Conservation (phyloP, 2,888 invertebrate species). For the Punctoribates punctum region DNA sequence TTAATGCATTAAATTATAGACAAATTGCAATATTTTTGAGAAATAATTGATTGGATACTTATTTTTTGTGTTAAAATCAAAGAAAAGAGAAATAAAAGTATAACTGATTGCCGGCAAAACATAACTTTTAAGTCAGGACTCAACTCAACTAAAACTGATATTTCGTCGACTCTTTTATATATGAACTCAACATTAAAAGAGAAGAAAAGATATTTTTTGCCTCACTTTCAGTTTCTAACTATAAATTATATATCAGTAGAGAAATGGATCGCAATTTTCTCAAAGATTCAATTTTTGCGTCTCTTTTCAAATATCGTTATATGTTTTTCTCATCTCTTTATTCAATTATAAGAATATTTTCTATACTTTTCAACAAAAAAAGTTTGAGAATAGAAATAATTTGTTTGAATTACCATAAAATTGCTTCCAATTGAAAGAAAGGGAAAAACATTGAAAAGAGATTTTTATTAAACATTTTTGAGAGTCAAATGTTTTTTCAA, state of each 20-base stretch:
- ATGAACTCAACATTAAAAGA: neutral
- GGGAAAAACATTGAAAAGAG: neutral
- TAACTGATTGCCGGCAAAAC: neutral
- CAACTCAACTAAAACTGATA: neutral
- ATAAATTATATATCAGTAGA: conserved; percentile 17
- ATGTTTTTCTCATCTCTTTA: neutral
- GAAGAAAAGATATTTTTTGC: neutral
- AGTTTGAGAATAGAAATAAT: conserved; percentile 11
- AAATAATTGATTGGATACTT: conserved; percentile 9
- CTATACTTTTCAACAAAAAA: neutral
- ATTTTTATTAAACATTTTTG: neutral
- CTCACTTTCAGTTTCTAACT: neutral
- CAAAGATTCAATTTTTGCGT: neutral
- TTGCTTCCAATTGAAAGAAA: neutral
- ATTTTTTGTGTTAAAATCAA: neutral
- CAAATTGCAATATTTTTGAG: neutral
- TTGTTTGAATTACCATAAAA: conserved; percentile 28
- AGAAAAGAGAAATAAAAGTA: neutral
- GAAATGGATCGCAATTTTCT: conserved; percentile 16
- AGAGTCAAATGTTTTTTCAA: neutral
- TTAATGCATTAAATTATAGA: neutral
- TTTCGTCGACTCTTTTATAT: neutral
- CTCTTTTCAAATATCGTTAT: conserved; percentile 2
- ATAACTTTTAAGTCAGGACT: neutral
- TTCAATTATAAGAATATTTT: conserved; percentile 15